Base-by-base conservation (phyloP, 2,113 vertebrate species). In the Hystrix cristata region DNA sequence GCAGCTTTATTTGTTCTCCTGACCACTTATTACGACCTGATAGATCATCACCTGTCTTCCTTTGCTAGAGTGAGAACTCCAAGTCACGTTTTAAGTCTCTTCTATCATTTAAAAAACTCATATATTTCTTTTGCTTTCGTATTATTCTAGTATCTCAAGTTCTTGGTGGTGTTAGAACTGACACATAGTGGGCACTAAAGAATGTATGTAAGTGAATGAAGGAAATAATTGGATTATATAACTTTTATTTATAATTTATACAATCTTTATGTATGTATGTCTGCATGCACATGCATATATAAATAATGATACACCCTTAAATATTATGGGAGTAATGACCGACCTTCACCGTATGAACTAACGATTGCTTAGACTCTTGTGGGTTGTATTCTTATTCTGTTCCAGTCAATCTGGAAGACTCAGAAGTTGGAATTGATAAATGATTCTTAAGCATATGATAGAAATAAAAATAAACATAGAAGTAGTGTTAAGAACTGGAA, bases 391-490 rank as follows among this genome's bases (percentile, higher is more conserved):
- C 23, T n/a, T 87, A 62, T 72, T 94, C 14, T 95, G 6, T 71
- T 76, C 43, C 90, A 74, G 43, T 72, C 27, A 46, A 51, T 74
- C 80, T 87, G 48, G 14, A 60, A 96, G 57, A 67, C 3, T 51
- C 71, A 79, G 48, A 53, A 79, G 27, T 15, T 53, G 4, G 46
- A 88, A 84, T 25, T 91, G 55, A 72, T 72, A 69, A 74, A 91
- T 27, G 53, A 29, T 81, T n/a, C 67, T 15, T 80, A 84, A 67
- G 31, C 18, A 82, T 62, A 86, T 12, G 15, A 53, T 64, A 60
- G 21, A 94, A 96, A 83, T 65, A 53, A 51, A 90, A 92, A 65
- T 46, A 95, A 80, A 57, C 29, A 31, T 3, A 87, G 12, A 93
- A 48, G n/a, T 71, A 31, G 43, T 62, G 27, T 87, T 84, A 79